Evolutionary conservation across 1,140 invertebrate species (phyloP), one percentile per base, ranked within the genome.

Genomic region (Pachyrhynchus sulphureomaculatus): DNA sequence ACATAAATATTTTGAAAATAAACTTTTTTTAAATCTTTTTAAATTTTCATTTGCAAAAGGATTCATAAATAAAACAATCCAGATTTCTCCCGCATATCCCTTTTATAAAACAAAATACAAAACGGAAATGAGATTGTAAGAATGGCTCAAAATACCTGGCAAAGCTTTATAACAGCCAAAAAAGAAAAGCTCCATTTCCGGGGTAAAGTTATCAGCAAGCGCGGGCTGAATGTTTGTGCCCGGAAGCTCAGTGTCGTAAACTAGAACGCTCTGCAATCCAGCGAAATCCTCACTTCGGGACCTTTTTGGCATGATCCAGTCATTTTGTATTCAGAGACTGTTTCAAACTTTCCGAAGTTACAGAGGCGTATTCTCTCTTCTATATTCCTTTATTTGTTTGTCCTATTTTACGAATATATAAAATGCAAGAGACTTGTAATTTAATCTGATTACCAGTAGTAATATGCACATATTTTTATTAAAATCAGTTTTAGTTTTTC

Each of bases 161-260:
- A 21, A 12, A n/a, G n/a, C 45, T 21, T 15, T 42, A 18, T 20
- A 42, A 42, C 39, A 42, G 8, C 8, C 39, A 21, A 42, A 42
- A 42, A 17, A 21, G 17, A 42, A 42, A 20, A 42, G 39, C 15
- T 42, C 15, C 18, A 42, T 42, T 42, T 42, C 39, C 39, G 2
- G 39, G 15, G 15, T 20, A 20, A 42, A 42, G 18, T 42, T 42
- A 42, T 42, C 39, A 20, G 15, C 39, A 10, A 42, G 18, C 39
- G 51, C 39, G 51, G 13, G 34, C 48, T 41, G 8, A 53, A 53
- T 53, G 51, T 53, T 53, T 41, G 20, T 36, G 51, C 37, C 51
- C 51, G 51, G 51, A 53, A 53, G 37, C 37, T 53, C 51, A n/a
- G 1, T 29, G 51, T 53, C 51, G 51, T 53, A 53, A 53, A 53